Evolutionary conservation across 2,888 invertebrate genomes (phyloP), one percentile per base, ranked within the genome.

Genomic region (Tachina fera): DNA sequence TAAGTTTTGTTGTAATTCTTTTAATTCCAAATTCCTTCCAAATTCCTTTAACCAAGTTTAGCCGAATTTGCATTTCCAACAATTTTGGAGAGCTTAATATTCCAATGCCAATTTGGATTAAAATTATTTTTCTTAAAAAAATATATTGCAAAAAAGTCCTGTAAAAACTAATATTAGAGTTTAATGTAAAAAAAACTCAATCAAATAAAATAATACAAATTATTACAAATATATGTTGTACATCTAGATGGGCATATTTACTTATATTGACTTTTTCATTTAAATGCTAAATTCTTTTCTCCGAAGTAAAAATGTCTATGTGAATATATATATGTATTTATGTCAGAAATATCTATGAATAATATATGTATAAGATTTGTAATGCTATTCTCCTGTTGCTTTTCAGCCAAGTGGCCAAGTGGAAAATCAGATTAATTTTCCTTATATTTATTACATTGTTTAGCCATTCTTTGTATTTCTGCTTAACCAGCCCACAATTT

Each of bases 391-490:
- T 56, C 75, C 84, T 84, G 84, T 84, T 84, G 84, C 70, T 75
- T 79, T 58, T 53, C 56, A 81, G 80, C 60, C n/a, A n/a, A n/a
- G 79, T 84, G 76, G 76, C 80, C 79, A 84, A 77, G 49, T 67
- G 72, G 71, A 80, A 76, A 84, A 81, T 77, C 53, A 61, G 72
- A 68, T 72, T 68, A 41, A 76, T 81, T 51, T 51, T 11, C 2
- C 58, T 84, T 70, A 39, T 49, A 76, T 75, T 60, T 71, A 65
- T 76, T 56, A 63, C 65, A 45, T 56, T 60, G 53, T 51, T 71
- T 1, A 41, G n/a, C 75, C 43, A 13, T 53, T 19, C 6, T 49
- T 70, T 51, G 53, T 39, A 4, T 41, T 47, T 53, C 19, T 31
- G 14, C 8, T 13, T 4, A 2, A 19, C 53, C 1, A 16, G 8